phyloP scores from a whole-genome alignment of 37 sponge, comb jelly and placozoan genomes.

The Beroe ovata region DNA sequence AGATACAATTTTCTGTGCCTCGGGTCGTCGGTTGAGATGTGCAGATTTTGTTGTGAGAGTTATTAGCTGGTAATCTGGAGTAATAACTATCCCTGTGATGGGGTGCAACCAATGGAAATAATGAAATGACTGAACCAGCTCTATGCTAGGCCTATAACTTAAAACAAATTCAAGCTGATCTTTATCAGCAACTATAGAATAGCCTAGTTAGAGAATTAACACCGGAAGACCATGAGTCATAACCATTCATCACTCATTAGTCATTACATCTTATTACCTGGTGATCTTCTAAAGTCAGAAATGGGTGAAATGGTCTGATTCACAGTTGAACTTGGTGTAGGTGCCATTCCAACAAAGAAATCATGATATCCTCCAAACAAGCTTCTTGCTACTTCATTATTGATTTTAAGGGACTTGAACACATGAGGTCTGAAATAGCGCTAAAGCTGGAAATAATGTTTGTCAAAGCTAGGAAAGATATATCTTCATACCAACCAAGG shows the following conservation, averaged over 20 bases:
- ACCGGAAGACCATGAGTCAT: too few species aligned
- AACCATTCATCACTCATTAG: too few species aligned
- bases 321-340: not conserved
- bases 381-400: not conserved
- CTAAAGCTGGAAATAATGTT: not conserved
- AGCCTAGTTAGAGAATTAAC: too few species aligned
- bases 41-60: not conserved
- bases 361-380: constrained; percentile 39
- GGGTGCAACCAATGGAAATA: too few species aligned
- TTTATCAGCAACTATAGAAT: too few species aligned
- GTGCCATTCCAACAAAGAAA: constrained; percentile 50
- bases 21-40: not conserved
- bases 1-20: not conserved
- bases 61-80: not conserved
- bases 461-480: too few species aligned
- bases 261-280: too few species aligned
- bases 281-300: not conserved
- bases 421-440: constrained; percentile 23
- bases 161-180: too few species aligned
- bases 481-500: too few species aligned
- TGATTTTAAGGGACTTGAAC: not conserved
- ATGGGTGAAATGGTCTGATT: not conserved
- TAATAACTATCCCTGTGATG: not conserved
- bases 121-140: too few species aligned
- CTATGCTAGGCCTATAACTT: too few species aligned